Base-by-base conservation (phyloP, 2,888 invertebrate species). In the Phaonia tiefii region DNA sequence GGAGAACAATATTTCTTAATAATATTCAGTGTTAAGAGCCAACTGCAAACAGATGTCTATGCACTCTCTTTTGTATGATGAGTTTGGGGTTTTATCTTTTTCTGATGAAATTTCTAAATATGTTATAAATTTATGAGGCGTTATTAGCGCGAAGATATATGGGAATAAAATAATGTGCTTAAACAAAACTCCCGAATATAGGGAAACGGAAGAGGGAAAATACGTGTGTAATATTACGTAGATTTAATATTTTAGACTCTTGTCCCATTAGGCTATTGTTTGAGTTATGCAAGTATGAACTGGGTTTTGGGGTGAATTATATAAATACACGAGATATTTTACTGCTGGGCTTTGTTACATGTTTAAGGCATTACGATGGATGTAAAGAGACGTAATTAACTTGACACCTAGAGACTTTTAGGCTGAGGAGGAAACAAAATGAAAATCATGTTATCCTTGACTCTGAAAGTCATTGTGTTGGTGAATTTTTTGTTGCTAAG, bases 31-130 rank as follows among this genome's bases (percentile, higher is more conserved):
- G 56, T 49, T 44, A 37, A 60, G 42, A 66, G 63, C 25, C 22
- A 51, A 54, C 31, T 17, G 13, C n/a, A 2, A 54, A n/a, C 22
- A n/a, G 17, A 54, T 46, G 46, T 37, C 49, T 26, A 51, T 22
- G 54, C 13, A n/a, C 26, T 17, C 13, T 42, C 2, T 15, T 11
- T 44, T 66, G 65, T 10, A 10, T 26, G 17, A 20, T 8, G 26
- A 25, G 60, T 67, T 72, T 39, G 49, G 73, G 54, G 67, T 69
- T 22, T 22, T 51, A 72, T 72, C 37, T 60, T 66, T 37, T 63
- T 67, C 67, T 73, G 73, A 78, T 67, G 67, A 69, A 60, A 73
- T 67, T 69, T 63, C 63, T 78, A 69, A 71, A 76, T 56, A 71
- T 71, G 31, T 26, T 65, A 56, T 25, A 71, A 65, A 76, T 76